A percentile compares a stretch with the other conserved stretches of the same genome.
Conservation (phyloP, 2,113 vertebrate species). For the Aspidoscelis tigris region DNA sequence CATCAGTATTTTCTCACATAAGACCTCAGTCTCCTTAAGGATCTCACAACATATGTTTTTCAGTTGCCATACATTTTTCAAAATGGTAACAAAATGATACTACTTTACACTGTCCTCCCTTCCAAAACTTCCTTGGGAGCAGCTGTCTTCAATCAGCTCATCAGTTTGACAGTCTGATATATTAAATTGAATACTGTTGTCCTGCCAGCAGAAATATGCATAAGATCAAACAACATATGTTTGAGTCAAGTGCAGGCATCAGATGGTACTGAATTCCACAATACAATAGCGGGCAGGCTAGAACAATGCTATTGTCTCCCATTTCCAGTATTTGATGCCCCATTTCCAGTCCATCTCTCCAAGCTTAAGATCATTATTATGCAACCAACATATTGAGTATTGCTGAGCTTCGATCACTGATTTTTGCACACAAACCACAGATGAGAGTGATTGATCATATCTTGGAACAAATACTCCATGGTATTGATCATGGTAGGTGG, state of each 20-base stretch:
- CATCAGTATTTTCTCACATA: not conserved
- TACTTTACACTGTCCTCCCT: not conserved
- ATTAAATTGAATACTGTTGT: slow-evolving; percentile 52
- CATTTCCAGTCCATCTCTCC: slow-evolving; percentile 20
- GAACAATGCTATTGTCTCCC: slow-evolving; percentile 40
- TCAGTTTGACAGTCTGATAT: slow-evolving; percentile 56
- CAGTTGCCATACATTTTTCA: slow-evolving; percentile 3
- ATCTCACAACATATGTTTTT: not conserved
- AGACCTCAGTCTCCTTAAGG: not conserved
- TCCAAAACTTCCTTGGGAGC: slow-evolving; percentile 33
- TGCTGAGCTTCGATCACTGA: not conserved
- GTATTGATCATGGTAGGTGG: no score
- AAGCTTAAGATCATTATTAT: not conserved
- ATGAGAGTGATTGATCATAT: no score
- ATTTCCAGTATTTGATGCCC: slow-evolving; percentile 33
- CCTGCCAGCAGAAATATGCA: slow-evolving; percentile 60
- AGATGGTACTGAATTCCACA: slow-evolving; percentile 58
- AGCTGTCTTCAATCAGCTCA: slow-evolving; percentile 67
- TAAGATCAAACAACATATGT: slow-evolving; percentile 60
- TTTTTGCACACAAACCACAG: no score
- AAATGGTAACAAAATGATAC: not conserved
- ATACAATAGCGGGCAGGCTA: slow-evolving; percentile 33
- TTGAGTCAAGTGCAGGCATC: slow-evolving; percentile 67
- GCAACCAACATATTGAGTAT: not conserved
- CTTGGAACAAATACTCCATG: no score